Evolutionary conservation across 53 echinoderm and acorn worm genomes (phyloP), one percentile per base, ranked within the genome.

Genomic region (Arbacia lixula): DNA sequence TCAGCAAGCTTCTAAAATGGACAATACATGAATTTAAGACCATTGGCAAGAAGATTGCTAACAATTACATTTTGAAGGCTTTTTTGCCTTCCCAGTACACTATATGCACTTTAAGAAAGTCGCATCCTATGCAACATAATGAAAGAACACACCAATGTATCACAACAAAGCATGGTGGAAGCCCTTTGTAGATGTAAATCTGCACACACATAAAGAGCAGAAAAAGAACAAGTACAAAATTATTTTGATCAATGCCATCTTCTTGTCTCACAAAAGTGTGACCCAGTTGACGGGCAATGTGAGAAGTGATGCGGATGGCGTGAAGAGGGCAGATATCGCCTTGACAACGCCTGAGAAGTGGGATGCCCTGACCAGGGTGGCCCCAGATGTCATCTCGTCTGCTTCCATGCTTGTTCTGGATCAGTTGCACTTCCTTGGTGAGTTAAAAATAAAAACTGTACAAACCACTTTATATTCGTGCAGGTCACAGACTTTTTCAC

Each of bases 301-400:
- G 29, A 53, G 1, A 32, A 26, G 33, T 31, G 74, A 74, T 30
- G 53, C 52, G 26, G 33, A n/a, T n/a, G 52, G 33, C 11, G 32
- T 74, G 27, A 74, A 33, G 53, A 50, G 53, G 46, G 93, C 93
- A 20, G 96, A 95, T 50, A 89, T 96, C 24, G 93, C 93, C 12
- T 83, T 96, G 41, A 93, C 96, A 5, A 91, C 96, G 10, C 91
- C 96, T 19, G 93, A 93, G 86, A 96, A 96, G 42, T 96, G 93
- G 93, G 96, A 96, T 53, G 93, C 91, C 29, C 87, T 93, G n/a
- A 93, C 93, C 69, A 78, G 93, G 6, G 89, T 87, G 53, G 91
- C 93, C 91, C 91, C 91, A 62, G 93, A 86, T 60, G n/a, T n/a
- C n/a, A 90, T 93, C 77, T 86, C 87, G 57, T 89, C 86, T 21